phyloP scores from a whole-genome alignment of 2,113 vertebrate species.

The Rhinichthys klamathensis region DNA sequence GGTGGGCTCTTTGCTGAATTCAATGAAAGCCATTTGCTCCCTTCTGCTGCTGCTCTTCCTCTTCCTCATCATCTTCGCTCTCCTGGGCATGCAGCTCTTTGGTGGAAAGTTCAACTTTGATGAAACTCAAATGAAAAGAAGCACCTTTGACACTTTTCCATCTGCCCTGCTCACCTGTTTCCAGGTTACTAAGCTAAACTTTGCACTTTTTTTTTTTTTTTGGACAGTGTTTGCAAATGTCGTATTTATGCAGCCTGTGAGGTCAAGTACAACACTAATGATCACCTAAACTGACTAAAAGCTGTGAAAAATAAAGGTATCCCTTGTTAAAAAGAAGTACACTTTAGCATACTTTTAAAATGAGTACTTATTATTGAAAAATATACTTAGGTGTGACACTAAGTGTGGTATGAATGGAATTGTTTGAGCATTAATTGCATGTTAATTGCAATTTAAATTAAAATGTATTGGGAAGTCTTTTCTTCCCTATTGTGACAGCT shows the following conservation, averaged over 20 bases:
- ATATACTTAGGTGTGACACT: not conserved
- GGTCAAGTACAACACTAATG: not conserved
- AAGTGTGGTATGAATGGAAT: too few relatives aligned
- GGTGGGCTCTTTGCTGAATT: slow-evolving; percentile 91
- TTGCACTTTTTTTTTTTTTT: too few relatives aligned
- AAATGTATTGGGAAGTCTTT: too few relatives aligned
- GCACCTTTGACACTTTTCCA: slow-evolving; percentile 93
- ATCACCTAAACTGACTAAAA: not conserved
- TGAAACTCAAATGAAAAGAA: slow-evolving; percentile 93
- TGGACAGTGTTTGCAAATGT: not conserved
- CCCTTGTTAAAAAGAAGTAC: too few relatives aligned
- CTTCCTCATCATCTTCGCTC: slow-evolving; percentile 96
- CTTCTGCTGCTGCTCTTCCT: slow-evolving; percentile 94
- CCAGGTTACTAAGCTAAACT: slow-evolving; percentile 70
- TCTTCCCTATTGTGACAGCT: too few relatives aligned
- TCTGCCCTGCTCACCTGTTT: slow-evolving; percentile 92
- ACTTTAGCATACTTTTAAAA: not conserved
- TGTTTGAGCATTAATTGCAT: too few relatives aligned
- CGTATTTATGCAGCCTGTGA: not conserved
- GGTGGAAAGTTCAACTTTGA: slow-evolving; percentile 97
- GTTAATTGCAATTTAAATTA: too few relatives aligned
- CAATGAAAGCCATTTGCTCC: slow-evolving; percentile 96
- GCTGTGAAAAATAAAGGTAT: not conserved
- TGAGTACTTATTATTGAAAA: not conserved
- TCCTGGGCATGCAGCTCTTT: slow-evolving; percentile 96